A percentile compares a stretch with the other conserved stretches of the same genome.
These are phyloP conservation scores for Chironomus striatipennis DNA, from an alignment of 1,140 invertebrate species.

Conservation along the genomic window DNA sequence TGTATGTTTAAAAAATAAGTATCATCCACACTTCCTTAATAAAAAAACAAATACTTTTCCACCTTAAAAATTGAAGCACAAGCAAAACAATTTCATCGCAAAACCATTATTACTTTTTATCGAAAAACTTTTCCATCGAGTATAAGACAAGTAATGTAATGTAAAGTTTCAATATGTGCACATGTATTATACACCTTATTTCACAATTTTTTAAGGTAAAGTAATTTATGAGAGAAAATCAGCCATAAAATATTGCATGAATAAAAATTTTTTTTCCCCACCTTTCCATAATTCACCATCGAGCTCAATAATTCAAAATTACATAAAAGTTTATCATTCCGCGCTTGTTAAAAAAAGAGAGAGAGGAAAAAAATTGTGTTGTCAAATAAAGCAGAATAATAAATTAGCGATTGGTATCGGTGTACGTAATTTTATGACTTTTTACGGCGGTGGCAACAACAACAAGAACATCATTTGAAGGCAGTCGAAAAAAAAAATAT, in stretches of 20 bases:
- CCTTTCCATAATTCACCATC: not conserved
- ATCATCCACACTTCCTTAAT: too few relatives aligned
- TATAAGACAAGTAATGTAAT: too few relatives aligned
- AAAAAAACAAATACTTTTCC: too few relatives aligned
- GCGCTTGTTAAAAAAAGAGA: not conserved
- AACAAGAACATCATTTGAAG: too few relatives aligned
- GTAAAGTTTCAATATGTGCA: not conserved
- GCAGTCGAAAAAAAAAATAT: too few relatives aligned
- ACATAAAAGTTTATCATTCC: conserved; percentile 22
- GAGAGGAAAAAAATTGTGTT: not conserved
- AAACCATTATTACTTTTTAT: conserved; percentile 23
- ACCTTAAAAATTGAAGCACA: too few relatives aligned
- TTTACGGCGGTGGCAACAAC: not conserved
- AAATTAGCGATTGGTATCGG: conserved; percentile 23
- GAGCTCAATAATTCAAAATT: conserved; percentile 23
- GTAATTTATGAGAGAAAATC: not conserved
- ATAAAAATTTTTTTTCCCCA: too few relatives aligned
- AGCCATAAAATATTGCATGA: conserved; percentile 20
- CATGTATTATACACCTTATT: not conserved
- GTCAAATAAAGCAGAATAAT: conserved; percentile 22
- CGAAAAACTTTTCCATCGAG: conserved; percentile 17
- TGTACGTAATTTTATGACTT: not conserved
- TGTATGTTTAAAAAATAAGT: too few relatives aligned
- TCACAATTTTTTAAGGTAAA: not conserved
- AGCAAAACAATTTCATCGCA: not conserved